Base-by-base conservation (phyloP, 2,797 vertebrate species). In the Carduelis carduelis region DNA sequence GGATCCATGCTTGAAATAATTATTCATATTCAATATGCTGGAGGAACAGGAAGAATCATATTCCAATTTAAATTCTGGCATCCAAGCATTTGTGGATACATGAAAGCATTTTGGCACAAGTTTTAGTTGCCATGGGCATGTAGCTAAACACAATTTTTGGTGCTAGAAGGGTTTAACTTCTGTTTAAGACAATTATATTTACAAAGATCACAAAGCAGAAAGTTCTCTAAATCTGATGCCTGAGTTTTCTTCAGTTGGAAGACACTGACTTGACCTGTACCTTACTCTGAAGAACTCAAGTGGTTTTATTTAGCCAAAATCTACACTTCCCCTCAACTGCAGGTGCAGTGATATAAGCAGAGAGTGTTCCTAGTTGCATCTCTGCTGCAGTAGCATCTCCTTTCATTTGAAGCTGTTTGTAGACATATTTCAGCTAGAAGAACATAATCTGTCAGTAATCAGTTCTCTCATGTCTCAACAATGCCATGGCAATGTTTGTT, bases 31-130 rank as follows among this genome's bases (percentile, higher is more conserved):
- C 47, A 94, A 30, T 94, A 86, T 83, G 35, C 27, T 85, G 43
- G 81, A 70, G 64, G 53, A 90, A 93, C 27, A 93, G 85, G 76
- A 87, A 86, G 89, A 89, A 95, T 88, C 90, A n/a, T 81, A 88
- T 87, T 95, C 86, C 90, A 95, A 47, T 85, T 89, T 76, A 72
- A 80, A 87, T 82, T 95, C 82, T 91, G 75, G 56, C 57, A 80
- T 87, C 57, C 28, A 94, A 89, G 63, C 87, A 37, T 88, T 72
- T 91, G 71, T 83, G 88, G 63, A 56, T 87, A 85, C 35, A 11
- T 92, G 84, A 91, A 89, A 70, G 65, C 28, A 64, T 95, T 96
- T 96, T 96, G 95, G 60, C 83, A 93, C 30, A 28, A 53, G 35
- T 75, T 64, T 93, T 28, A 82, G 89, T 91, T 91, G 90, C 80